These are phyloP conservation scores for Apostichopus japonicus DNA, from an alignment of 35 echinoderm and acorn worm genomes.

Conservation along the genomic window DNA sequence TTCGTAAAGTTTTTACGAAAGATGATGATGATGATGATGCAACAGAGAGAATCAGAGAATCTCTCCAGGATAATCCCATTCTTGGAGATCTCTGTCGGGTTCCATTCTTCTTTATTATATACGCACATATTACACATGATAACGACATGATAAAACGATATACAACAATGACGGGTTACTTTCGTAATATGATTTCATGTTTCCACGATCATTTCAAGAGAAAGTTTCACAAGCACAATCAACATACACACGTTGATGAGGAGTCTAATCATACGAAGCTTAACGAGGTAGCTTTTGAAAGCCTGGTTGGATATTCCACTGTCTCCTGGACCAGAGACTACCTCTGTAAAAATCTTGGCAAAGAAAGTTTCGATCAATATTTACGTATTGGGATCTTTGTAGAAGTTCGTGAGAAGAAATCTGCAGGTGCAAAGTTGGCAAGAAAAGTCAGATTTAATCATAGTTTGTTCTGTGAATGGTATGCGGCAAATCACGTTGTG, in stretches of 20 bases:
- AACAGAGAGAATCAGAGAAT: not conserved
- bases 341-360: not conserved
- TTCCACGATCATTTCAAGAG: not conserved
- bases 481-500: too few relatives aligned
- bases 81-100: constrained; percentile 5
- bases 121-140: not conserved
- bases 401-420: not conserved
- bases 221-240: not conserved
- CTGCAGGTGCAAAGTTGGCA: too few relatives aligned
- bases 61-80: not conserved
- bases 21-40: constrained; percentile 18
- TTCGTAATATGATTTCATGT: not conserved
- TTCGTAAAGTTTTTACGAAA: not conserved
- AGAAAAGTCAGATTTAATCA: too few relatives aligned
- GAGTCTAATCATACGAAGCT: not conserved
- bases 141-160: not conserved
- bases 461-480: too few relatives aligned
- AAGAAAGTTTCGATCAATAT: not conserved
- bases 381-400: not conserved
- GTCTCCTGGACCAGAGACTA: not conserved
- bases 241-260: not conserved
- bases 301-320: not conserved
- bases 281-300: not conserved
- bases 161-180: not conserved
- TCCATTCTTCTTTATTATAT: constrained; percentile 8